Evolutionary conservation across 2,888 invertebrate genomes (phyloP).

Genomic region (Eupithecia inturbata): DNA sequence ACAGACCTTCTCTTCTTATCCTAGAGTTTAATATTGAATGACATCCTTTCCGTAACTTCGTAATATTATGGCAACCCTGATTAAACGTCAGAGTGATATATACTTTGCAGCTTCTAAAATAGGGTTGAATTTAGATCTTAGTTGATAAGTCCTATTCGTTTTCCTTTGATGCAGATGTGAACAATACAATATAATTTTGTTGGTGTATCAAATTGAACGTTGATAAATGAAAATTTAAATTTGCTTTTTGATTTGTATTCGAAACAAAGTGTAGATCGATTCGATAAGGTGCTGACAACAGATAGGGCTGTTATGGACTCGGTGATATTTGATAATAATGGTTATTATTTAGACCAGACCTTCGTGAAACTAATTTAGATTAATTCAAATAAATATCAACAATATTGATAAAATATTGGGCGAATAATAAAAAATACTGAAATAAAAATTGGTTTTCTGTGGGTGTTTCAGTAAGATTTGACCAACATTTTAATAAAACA

Average conservation of each 20-base stretch:
- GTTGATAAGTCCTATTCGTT: background rate
- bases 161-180: conserved; percentile 54
- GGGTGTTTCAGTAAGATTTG: background rate
- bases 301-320: conserved; percentile 39
- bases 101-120: background rate
- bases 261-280: conserved; percentile 60
- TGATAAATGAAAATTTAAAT: conserved; percentile 75
- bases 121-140: conserved; percentile 19
- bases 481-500: background rate
- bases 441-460: no score
- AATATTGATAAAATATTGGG: background rate
- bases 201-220: conserved; percentile 69
- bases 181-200: conserved; percentile 73
- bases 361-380: background rate
- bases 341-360: background rate
- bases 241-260: conserved; percentile 64
- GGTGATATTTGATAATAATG: conserved; percentile 36
- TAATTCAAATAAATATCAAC: background rate
- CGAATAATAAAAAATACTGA: background rate
- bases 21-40: conserved; percentile 43
- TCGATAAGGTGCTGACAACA: conserved; percentile 51
- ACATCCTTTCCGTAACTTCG: conserved; percentile 2
- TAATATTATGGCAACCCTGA: conserved; percentile 12
- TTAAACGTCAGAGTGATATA: conserved; percentile 11
- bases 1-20: conserved; percentile 9